Conservation (phyloP, 2,888 invertebrate genomes). For the Orthonychiurus folsomi region DNA sequence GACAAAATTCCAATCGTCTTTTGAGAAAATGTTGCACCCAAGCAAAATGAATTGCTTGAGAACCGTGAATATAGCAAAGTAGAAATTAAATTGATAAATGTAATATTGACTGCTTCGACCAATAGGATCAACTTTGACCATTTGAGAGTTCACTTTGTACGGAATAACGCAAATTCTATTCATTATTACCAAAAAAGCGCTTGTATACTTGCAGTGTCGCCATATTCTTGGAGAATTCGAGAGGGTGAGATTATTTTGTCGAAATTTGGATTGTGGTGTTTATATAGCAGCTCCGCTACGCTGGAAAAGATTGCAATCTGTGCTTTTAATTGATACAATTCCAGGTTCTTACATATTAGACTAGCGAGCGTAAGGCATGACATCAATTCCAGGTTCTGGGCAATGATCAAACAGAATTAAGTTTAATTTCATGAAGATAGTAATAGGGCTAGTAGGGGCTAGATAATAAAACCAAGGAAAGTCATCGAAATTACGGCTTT, state of each 20-base stretch:
- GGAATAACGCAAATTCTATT: not conserved
- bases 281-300: not conserved
- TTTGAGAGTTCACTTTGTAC: not conserved
- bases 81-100: not conserved
- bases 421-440: too few relatives aligned
- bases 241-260: not conserved
- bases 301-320: too few relatives aligned
- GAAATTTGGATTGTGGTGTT: not conserved
- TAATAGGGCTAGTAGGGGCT: too few relatives aligned
- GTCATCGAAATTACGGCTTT: too few relatives aligned
- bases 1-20: not conserved
- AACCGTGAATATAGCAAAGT: not conserved
- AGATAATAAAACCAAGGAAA: too few relatives aligned
- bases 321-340: too few relatives aligned
- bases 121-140: not conserved
- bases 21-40: not conserved
- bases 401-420: too few relatives aligned
- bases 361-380: too few relatives aligned
- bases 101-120: not conserved
- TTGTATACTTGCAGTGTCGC: not conserved
- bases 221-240: not conserved
- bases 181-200: not conserved
- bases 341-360: too few relatives aligned
- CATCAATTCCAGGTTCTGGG: too few relatives aligned
- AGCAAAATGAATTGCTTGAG: not conserved